Conservation (phyloP, 2,113 vertebrate species). For the Lepisosteus oculatus region DNA sequence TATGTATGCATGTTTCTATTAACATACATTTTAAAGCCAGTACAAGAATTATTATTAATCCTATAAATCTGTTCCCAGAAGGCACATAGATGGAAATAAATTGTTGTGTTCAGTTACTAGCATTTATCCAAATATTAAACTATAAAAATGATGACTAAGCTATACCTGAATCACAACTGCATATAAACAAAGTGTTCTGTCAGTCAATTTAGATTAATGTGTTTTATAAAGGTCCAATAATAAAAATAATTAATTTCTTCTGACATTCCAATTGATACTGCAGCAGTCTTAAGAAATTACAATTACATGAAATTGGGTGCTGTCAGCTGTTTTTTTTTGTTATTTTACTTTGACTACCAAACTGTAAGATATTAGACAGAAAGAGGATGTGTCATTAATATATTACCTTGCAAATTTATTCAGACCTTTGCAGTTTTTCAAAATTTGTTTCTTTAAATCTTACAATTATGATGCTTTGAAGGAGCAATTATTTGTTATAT, state of each 20-base stretch:
- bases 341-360: conserved; percentile 44
- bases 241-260: conserved; percentile 57
- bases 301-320: conserved; percentile 52
- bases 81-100: too few species aligned
- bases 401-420: too few species aligned
- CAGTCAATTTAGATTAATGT: conserved; percentile 55
- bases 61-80: too few species aligned
- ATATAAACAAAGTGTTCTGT: conserved; percentile 47
- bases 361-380: conserved; percentile 39
- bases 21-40: too few species aligned
- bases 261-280: conserved; percentile 63
- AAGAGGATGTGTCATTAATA: conserved; percentile 47
- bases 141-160: conserved; percentile 44
- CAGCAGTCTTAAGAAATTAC: conserved; percentile 55
- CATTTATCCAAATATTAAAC: conserved; percentile 22
- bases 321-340: conserved; percentile 56
- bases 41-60: too few species aligned
- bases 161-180: conserved; percentile 24
- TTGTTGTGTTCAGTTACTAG: too few species aligned
- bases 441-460: too few species aligned
- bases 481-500: too few species aligned
- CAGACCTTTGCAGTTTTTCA: too few species aligned
- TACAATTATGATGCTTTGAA: too few species aligned
- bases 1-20: too few species aligned
- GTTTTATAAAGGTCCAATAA: conserved; percentile 49